These are phyloP conservation scores for Phymatocera aterrima DNA, from an alignment of 2,888 invertebrate species.

Conservation along the genomic window DNA sequence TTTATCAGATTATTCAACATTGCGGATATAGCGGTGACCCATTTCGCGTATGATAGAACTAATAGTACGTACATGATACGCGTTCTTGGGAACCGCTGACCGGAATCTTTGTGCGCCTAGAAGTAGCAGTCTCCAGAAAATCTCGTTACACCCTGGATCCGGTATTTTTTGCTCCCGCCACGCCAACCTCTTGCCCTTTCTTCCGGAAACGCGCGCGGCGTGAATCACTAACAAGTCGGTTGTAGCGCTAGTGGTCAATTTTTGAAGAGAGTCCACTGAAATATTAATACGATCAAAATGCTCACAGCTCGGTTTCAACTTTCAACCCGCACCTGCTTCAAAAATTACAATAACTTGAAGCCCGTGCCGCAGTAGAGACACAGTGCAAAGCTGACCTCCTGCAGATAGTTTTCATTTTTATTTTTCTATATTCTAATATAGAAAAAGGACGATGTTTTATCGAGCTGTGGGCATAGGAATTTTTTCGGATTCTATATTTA, in stretches of 20 bases:
- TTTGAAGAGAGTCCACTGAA: slow-evolving; percentile 36
- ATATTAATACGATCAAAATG: slow-evolving; percentile 20
- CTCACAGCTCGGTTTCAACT: background rate
- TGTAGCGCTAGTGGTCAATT: slow-evolving; percentile 29
- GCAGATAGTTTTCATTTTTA: background rate
- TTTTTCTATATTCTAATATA: background rate
- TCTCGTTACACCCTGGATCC: slow-evolving; percentile 39
- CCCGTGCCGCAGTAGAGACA: background rate
- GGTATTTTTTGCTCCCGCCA: background rate
- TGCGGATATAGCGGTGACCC: slow-evolving; percentile 6
- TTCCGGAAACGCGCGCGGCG: slow-evolving; percentile 26
- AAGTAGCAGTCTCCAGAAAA: slow-evolving; percentile 35
- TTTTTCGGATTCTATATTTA: background rate
- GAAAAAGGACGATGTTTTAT: background rate
- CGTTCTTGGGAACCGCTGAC: background rate
- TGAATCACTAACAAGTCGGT: slow-evolving; percentile 33
- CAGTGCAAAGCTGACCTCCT: background rate
- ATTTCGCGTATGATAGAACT: background rate
- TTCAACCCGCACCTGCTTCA: background rate
- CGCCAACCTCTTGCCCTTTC: background rate
- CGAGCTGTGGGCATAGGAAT: background rate
- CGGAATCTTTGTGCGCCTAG: slow-evolving; percentile 12
- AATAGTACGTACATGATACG: background rate
- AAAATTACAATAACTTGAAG: background rate
- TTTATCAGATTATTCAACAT: slow-evolving; percentile 1